Percentiles rank a stretch among this genome's conserved stretches.
Conservation (phyloP, 2,888 invertebrate genomes). For the Acleris laterana region DNA sequence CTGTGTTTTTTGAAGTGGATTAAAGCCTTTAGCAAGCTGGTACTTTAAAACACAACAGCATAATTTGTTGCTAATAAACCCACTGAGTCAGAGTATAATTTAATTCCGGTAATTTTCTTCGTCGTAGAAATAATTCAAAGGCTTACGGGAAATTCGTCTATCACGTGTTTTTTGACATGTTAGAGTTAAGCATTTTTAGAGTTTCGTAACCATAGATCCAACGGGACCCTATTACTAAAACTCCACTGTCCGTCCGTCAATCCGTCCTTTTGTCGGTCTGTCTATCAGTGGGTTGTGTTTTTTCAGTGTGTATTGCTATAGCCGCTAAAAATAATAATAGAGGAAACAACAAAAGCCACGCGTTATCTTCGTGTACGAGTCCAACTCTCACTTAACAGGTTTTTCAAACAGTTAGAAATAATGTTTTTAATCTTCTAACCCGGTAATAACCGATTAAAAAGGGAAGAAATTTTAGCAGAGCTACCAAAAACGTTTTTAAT, state of each 20-base stretch:
- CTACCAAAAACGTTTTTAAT: conserved; percentile 48
- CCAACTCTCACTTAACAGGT: no score
- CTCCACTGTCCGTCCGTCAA: no score
- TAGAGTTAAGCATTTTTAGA: no score
- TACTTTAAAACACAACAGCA: neutral
- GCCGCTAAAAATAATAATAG: no score
- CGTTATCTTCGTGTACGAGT: no score
- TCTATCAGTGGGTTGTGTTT: no score
- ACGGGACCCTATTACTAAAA: no score
- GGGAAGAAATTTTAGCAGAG: conserved; percentile 16
- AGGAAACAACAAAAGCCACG: no score
- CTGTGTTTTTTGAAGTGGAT: conserved; percentile 7
- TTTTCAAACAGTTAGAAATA: no score
- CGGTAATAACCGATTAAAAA: neutral
- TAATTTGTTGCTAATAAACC: conserved; percentile 16
- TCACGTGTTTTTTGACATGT: neutral
- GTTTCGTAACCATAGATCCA: no score
- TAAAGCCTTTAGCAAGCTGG: conserved; percentile 8
- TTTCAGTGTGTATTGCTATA: no score
- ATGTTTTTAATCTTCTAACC: neutral
- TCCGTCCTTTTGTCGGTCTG: no score
- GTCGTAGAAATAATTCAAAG: conserved; percentile 12
- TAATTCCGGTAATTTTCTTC: conserved; percentile 10
- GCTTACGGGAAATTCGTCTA: neutral
- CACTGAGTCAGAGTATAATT: conserved; percentile 8